Base-by-base conservation (phyloP, 2,797 vertebrate species). In the Gadopsis bispinosus region DNA sequence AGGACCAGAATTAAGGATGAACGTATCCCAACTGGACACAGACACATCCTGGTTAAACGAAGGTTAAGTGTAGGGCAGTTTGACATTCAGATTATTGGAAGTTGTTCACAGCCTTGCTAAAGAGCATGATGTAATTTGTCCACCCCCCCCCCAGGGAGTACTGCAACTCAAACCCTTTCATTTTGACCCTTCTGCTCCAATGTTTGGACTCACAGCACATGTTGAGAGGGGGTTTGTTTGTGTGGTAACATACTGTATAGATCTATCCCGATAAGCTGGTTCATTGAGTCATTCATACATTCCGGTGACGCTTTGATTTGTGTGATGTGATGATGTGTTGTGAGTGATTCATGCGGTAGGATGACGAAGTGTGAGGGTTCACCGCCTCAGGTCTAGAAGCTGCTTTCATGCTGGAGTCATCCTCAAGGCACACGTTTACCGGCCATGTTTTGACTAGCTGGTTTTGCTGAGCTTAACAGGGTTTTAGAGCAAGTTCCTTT, bases 341-440 rank as follows among this genome's bases (percentile, higher is more conserved):
- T 20, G 78, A 83, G 79, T 80, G 80, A 89, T 82, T 87, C 87
- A 81, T 75, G 69, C 39, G 43, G 61, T 7, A 29, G 53, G 50
- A 69, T 69, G 84, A 75, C 29, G 35, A 55, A 33, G 77, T 81
- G 75, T 41, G 73, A 83, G 80, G 61, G 68, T 79, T 80, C 53
- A 35, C 62, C 22, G 64, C 60, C 75, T 90, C 55, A 1, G 63
- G 81, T 75, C 67, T 53, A 17, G 16, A 75, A 63, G 66, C 61
- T 58, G 71, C 60, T 69, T 69, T 75, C 37, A 72, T 14, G n/a
- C 26, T 7, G 45, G 61, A 58, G 73, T 88, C 81, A n/a, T 87
- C 55, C 64, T 75, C 31, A 2, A 47, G 61, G 70, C 67, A n/a
- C 56, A 70, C 41, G 59, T 73, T 77, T 31, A 77, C 54, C 72